phyloP scores from a whole-genome alignment of 2,113 vertebrate species.

The Bungarus multicinctus region DNA sequence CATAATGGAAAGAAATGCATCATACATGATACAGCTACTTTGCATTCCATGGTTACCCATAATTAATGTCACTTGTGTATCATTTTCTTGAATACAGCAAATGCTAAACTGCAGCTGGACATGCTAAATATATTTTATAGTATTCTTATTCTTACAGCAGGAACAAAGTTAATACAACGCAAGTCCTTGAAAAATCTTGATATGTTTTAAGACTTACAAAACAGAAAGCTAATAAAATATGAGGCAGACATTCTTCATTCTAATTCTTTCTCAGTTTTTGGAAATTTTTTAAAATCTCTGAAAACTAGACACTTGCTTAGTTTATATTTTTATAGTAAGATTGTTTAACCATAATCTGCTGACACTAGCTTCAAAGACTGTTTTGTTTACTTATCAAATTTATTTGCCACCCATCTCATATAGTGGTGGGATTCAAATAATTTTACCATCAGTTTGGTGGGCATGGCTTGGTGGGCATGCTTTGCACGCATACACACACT shows the following conservation, averaged over 20 bases:
- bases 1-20: background rate
- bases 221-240: background rate
- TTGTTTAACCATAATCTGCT: background rate
- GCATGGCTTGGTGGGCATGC: no score
- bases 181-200: background rate
- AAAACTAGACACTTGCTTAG: background rate
- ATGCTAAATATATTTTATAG: background rate
- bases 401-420: background rate
- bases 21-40: background rate
- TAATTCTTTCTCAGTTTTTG: background rate
- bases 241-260: background rate
- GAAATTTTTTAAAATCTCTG: background rate
- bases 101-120: constrained; percentile 10
- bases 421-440: no score
- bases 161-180: background rate
- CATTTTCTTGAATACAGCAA: background rate
- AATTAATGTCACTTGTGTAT: constrained; percentile 5
- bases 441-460: no score
- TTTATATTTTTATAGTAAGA: background rate
- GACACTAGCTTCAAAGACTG: background rate
- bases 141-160: background rate
- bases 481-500: no score
- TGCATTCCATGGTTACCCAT: background rate
- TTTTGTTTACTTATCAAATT: background rate
- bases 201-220: background rate